phyloP scores from a whole-genome alignment of 2,113 vertebrate genomes.

The Galeopterus variegatus region DNA sequence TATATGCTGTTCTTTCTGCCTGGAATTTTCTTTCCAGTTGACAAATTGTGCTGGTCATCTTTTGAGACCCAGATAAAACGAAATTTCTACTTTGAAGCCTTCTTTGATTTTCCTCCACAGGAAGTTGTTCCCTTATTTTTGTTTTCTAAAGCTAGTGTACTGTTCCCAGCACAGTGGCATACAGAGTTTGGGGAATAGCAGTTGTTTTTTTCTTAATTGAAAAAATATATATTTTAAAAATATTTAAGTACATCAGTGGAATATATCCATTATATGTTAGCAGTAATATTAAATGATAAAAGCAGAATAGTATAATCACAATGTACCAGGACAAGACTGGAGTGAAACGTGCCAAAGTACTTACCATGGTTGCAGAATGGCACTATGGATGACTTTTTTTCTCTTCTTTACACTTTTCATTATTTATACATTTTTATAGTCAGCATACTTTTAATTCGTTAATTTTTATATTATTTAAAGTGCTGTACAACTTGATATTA shows the following conservation, averaged over 20 bases:
- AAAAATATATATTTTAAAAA: background rate
- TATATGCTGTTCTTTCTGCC: background rate
- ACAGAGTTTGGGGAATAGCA: background rate
- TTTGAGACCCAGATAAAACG: background rate
- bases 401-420: background rate
- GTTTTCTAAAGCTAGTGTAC: background rate
- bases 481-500: background rate
- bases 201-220: background rate
- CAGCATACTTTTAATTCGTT: background rate
- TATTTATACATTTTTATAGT: background rate
- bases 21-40: background rate
- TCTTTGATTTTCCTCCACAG: background rate
- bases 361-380: background rate
- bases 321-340: background rate
- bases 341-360: background rate
- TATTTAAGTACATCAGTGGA: background rate
- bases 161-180: background rate
- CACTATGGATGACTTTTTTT: background rate
- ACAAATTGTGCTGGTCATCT: background rate
- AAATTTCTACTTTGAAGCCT: background rate
- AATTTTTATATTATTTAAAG: slow-evolving; percentile 8
- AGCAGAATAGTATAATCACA: background rate
- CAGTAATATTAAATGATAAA: slow-evolving; percentile 55
- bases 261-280: background rate
- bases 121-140: background rate